Conservation (phyloP, 1,140 invertebrate species). For the Aphelinus certus region DNA sequence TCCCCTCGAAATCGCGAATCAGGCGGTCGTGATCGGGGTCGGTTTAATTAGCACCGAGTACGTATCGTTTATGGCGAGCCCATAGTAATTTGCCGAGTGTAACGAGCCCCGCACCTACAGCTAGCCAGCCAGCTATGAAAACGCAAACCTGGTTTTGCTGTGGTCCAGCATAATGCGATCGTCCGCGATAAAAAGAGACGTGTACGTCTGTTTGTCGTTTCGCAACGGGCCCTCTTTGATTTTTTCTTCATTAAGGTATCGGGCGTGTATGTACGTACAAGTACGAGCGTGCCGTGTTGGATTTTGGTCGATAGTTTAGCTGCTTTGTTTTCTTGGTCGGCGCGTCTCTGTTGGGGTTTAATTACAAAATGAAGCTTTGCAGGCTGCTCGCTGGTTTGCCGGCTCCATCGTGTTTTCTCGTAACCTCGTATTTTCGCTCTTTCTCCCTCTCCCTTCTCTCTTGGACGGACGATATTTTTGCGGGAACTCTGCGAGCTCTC, state of each 20-base stretch:
- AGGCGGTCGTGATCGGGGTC: not conserved
- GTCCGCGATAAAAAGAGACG: slow-evolving; percentile 46
- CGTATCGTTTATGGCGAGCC: slow-evolving; percentile 47
- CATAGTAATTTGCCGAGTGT: slow-evolving; percentile 48
- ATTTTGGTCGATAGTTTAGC: not conserved
- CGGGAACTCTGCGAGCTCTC: too few species aligned
- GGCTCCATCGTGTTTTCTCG: not conserved
- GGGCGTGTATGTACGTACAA: not conserved
- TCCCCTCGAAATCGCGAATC: not conserved
- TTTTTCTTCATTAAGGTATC: slow-evolving; percentile 27
- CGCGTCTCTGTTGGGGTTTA: slow-evolving; percentile 7
- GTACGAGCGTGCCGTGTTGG: not conserved
- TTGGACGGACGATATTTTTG: slow-evolving; percentile 12
- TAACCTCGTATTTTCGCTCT: too few species aligned
- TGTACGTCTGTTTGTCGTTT: slow-evolving; percentile 34
- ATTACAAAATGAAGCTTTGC: slow-evolving; percentile 36
- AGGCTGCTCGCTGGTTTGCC: not conserved
- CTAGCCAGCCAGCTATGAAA: slow-evolving; percentile 44
- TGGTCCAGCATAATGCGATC: slow-evolving; percentile 47
- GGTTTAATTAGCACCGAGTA: slow-evolving; percentile 40
- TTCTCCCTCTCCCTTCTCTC: not conserved
- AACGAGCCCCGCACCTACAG: slow-evolving; percentile 12
- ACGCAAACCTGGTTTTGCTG: slow-evolving; percentile 48
- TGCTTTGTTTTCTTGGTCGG: not conserved
- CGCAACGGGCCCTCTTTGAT: not conserved